Evolutionary conservation across 1,140 invertebrate species (phyloP).

Genomic region (Drosophila burlai): DNA sequence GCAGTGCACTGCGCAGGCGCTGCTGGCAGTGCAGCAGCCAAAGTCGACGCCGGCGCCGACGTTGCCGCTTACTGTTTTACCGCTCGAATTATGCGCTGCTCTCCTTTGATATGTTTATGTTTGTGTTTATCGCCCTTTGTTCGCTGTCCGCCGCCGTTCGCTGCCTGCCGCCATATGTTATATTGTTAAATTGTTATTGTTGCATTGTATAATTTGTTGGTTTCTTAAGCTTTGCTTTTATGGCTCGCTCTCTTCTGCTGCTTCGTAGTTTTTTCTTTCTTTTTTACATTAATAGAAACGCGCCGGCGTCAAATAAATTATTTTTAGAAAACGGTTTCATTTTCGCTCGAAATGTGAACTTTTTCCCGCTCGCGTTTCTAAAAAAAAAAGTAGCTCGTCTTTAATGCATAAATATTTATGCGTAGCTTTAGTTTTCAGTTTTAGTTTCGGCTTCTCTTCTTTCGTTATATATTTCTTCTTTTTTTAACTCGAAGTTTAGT

Average conservation of each 20-base stretch:
- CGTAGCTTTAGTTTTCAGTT: slow-evolving; percentile 20
- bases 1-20: slow-evolving; percentile 20
- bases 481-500: slow-evolving; percentile 17
- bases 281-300: slow-evolving; percentile 48
- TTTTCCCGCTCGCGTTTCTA: slow-evolving; percentile 19
- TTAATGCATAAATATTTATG: slow-evolving; percentile 59
- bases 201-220: slow-evolving; percentile 24
- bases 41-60: slow-evolving; percentile 3
- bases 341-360: slow-evolving; percentile 42
- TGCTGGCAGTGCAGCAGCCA: slow-evolving; percentile 2
- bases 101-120: slow-evolving; percentile 41
- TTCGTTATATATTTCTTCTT: slow-evolving; percentile 6
- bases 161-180: slow-evolving; percentile 22
- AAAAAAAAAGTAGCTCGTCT: slow-evolving; percentile 12
- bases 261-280: slow-evolving; percentile 24
- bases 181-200: slow-evolving; percentile 29
- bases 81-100: slow-evolving; percentile 64
- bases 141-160: slow-evolving; percentile 6
- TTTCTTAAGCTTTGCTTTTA: slow-evolving; percentile 4
- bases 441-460: background rate
- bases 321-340: slow-evolving; percentile 79
- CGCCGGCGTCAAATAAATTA: slow-evolving; percentile 58
- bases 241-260: slow-evolving; percentile 13
- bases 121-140: slow-evolving; percentile 45
- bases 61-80: slow-evolving; percentile 37